Evolutionary conservation across 2,888 invertebrate genomes (phyloP).

Genomic region (Lepidochitona cinerea): DNA sequence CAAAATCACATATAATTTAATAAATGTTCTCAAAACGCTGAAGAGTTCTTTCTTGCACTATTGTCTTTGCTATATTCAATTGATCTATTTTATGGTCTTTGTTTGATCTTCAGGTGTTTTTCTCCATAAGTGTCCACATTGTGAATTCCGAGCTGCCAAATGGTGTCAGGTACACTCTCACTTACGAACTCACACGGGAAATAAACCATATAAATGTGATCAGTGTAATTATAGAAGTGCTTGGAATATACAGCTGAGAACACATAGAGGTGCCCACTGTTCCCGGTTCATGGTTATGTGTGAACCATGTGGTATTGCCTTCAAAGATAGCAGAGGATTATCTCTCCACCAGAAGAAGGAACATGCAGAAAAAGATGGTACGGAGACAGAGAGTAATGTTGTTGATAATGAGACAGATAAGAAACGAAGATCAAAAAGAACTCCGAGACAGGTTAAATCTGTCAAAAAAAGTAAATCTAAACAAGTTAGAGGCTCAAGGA

Average conservation of each 20-base stretch:
- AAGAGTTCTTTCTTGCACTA: too few relatives aligned
- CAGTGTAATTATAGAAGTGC: neutral
- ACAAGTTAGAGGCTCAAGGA: too few relatives aligned
- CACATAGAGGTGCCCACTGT: neutral
- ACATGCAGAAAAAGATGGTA: neutral
- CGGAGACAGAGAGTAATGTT: neutral
- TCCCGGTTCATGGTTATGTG: neutral
- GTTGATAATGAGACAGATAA: neutral
- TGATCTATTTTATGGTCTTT: too few relatives aligned
- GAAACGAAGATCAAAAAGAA: too few relatives aligned
- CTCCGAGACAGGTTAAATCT: too few relatives aligned
- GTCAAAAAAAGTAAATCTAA: too few relatives aligned
- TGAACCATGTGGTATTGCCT: neutral
- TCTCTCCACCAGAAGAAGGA: neutral
- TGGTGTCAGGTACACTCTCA: neutral
- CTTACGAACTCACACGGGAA: neutral
- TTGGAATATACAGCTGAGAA: slow-evolving; percentile 1
- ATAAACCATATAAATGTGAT: neutral
- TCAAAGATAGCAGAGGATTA: neutral
- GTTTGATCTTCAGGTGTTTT: neutral
- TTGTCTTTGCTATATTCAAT: too few relatives aligned
- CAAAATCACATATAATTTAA: too few relatives aligned
- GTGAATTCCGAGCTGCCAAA: neutral
- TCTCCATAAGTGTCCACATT: neutral
- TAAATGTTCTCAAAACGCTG: too few relatives aligned